A percentile compares a stretch with the other conserved stretches of the same genome.
Conservation (phyloP, 2,888 invertebrate species). For the Pterostichus madidus region DNA sequence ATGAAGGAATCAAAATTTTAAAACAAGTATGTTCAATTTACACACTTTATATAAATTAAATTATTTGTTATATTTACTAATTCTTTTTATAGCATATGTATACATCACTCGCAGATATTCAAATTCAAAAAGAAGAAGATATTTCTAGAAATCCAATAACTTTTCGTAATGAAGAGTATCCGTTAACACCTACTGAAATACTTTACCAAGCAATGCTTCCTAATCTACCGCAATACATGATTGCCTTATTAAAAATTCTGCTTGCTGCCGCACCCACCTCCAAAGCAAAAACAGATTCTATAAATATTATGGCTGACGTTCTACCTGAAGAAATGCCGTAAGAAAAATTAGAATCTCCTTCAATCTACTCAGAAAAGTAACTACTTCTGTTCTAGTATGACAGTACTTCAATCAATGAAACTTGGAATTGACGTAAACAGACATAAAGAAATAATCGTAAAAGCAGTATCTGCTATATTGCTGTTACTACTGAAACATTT, state of each 20-base stretch:
- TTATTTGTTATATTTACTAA: not conserved
- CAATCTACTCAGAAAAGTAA: slow-evolving; percentile 6
- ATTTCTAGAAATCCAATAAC: slow-evolving; percentile 95
- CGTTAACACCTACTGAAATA: slow-evolving; percentile 91
- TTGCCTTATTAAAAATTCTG: slow-evolving; percentile 96
- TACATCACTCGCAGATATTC: slow-evolving; percentile 94
- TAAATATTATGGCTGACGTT: slow-evolving; percentile 98
- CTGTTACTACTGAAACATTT: slow-evolving; percentile 97
- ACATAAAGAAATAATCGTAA: slow-evolving; percentile 99
- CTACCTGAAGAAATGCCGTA: slow-evolving; percentile 98
- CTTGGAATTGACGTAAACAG: slow-evolving; percentile 98
- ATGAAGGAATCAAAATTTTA: slow-evolving; percentile 95
- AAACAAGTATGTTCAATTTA: slow-evolving; percentile 80
- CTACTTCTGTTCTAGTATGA: slow-evolving; percentile 81
- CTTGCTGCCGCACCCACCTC: slow-evolving; percentile 99
- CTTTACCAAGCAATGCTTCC: slow-evolving; percentile 97
- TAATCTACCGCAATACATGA: slow-evolving; percentile 98
- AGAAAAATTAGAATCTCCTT: slow-evolving; percentile 71
- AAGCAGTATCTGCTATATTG: slow-evolving; percentile 94
- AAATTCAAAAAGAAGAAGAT: slow-evolving; percentile 94
- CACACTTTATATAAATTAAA: slow-evolving; percentile 9
- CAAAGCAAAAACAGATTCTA: slow-evolving; percentile 98
- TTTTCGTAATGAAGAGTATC: slow-evolving; percentile 88
- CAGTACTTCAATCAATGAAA: slow-evolving; percentile 95
- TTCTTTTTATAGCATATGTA: slow-evolving; percentile 89